A percentile compares a stretch with the other conserved stretches of the same genome.
phyloP scores from a whole-genome alignment of 2,113 vertebrate species.

The Campylomormyrus numenius region DNA sequence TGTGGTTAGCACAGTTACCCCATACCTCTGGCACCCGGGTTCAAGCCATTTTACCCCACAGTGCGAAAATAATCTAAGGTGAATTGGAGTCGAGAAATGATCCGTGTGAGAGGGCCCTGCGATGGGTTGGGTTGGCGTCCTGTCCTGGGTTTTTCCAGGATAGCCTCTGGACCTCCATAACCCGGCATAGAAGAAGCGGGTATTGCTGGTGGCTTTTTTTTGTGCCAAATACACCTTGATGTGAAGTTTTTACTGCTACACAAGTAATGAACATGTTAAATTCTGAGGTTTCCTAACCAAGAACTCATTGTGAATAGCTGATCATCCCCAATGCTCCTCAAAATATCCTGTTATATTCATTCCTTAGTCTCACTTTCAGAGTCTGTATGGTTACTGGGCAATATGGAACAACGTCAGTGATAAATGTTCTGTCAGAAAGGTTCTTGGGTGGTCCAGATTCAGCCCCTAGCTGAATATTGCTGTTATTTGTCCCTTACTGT shows the following conservation, averaged over 20 bases:
- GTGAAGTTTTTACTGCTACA: background rate
- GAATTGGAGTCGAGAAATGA: background rate
- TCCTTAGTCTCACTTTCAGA: background rate
- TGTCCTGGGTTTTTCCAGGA: background rate
- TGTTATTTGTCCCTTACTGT: slow-evolving; percentile 43
- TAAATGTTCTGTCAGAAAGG: background rate
- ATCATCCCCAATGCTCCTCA: background rate
- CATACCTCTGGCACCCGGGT: background rate
- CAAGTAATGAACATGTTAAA: background rate
- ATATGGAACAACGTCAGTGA: background rate
- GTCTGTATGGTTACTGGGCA: background rate
- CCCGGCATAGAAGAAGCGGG: background rate
- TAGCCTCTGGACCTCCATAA: background rate
- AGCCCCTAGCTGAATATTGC: background rate
- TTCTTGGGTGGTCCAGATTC: background rate
- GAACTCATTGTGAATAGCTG: background rate
- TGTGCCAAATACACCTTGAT: background rate
- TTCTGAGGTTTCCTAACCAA: background rate
- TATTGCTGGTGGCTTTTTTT: background rate
- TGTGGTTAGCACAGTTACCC: background rate
- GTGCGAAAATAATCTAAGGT: background rate
- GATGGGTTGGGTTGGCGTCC: background rate
- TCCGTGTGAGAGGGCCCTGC: background rate
- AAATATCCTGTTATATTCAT: background rate
- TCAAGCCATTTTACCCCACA: background rate